Evolutionary conservation across 2,113 vertebrate species (phyloP).

Genomic region (Leucosticte australis): DNA sequence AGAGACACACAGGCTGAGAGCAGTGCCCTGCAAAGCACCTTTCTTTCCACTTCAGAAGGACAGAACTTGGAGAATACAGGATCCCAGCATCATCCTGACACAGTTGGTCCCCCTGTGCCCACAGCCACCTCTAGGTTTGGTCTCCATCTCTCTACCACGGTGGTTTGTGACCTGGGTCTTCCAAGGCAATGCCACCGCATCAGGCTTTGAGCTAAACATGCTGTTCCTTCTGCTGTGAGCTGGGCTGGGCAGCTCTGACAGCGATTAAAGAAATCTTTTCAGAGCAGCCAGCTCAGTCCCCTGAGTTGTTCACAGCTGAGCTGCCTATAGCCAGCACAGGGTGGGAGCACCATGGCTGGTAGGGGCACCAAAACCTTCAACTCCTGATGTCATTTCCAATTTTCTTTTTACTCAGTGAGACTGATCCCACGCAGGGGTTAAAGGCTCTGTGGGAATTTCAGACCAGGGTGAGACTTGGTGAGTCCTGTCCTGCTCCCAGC

Average conservation of each 20-base stretch:
- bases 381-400: background rate
- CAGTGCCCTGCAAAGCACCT: background rate
- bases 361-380: background rate
- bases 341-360: background rate
- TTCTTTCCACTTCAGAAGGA: background rate
- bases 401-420: background rate
- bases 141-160: background rate
- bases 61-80: background rate
- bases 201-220: background rate
- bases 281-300: background rate
- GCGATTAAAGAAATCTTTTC: background rate
- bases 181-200: accelerated
- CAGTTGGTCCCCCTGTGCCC: accelerated
- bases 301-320: background rate
- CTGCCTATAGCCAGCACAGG: accelerated
- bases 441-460: background rate
- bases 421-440: background rate
- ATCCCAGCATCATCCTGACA: background rate
- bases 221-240: background rate
- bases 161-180: background rate
- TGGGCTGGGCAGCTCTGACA: background rate
- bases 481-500: background rate
- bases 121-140: background rate
- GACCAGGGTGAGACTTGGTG: accelerated
- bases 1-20: background rate